Conservation (phyloP, 2,113 vertebrate species). For the Mugil cephalus region DNA sequence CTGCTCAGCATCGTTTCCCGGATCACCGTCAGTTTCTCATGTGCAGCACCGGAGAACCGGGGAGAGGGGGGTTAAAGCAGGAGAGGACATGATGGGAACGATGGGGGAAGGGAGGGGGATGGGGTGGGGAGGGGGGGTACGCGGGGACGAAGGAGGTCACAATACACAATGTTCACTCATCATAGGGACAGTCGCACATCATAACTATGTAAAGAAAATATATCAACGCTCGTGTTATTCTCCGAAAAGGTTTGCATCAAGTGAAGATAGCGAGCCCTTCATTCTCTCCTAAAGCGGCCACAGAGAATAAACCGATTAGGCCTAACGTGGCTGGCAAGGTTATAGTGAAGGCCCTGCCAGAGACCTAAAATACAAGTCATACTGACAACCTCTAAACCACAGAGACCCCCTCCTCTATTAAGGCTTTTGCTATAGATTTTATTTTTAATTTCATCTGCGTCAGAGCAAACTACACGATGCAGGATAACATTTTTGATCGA, state of each 20-base stretch:
- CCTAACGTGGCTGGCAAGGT: conserved; percentile 71
- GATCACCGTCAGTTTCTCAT: conserved; percentile 1
- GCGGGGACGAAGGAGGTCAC: conserved; percentile 54
- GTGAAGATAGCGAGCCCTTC: neutral
- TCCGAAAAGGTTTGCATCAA: conserved; percentile 9
- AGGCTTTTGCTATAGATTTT: conserved; percentile 8
- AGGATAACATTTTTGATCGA: neutral
- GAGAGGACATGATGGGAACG: neutral
- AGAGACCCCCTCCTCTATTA: neutral
- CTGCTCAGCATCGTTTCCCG: conserved; percentile 17
- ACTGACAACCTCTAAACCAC: conserved; percentile 29
- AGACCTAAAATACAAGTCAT: conserved; percentile 31
- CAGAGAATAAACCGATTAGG: conserved; percentile 77
- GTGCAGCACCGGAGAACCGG: neutral
- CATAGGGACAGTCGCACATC: conserved; percentile 1
- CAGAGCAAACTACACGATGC: neutral
- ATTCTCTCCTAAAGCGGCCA: conserved; percentile 28
- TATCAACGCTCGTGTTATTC: neutral
- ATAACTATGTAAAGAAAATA: neutral
- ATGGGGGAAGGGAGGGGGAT: neutral
- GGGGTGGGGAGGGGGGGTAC: neutral
- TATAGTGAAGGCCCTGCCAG: conserved; percentile 60
- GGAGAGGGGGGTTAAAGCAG: conserved; percentile 15
- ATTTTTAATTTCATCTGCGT: neutral
- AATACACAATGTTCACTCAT: conserved; percentile 23